Base-by-base conservation (phyloP, 2,888 invertebrate genomes). In the Eristalis tenax region DNA sequence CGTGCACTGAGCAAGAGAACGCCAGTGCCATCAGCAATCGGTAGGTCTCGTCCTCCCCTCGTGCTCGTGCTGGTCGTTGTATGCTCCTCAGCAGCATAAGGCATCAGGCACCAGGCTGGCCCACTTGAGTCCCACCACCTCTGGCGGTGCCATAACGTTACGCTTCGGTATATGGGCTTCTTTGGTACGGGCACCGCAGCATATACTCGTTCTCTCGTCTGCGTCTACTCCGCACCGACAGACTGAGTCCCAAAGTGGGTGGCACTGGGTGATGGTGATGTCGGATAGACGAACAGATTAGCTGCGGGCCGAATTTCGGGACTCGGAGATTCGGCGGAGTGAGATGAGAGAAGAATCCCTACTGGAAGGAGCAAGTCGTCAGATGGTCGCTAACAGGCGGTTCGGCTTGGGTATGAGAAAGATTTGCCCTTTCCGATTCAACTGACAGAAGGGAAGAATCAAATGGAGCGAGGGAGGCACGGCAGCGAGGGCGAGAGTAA, bases 221-320 rank as follows among this genome's bases (percentile, higher is more conserved):
- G 4, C 63, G n/a, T n/a, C n/a, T n/a, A n/a, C 28, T 64, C 43
- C 18, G 26, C 68, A 63, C 38, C 15, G 15, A 35, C 11, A 68
- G 35, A 35, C 22, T 35, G 77, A 82, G 23, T 77, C 77, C 75
- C 74, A 76, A 32, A 68, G 65, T 56, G 83, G 86, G 83, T 79
- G 83, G 83, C 66, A 66, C 56, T 64, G 79, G 75, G 79, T 6
- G 32, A 4, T 23, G 65, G 43, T 32, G 66, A 76, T 79, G 87
- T 79, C 71, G 83, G 87, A 87, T 87, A 87, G 87, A 87, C 87
- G 83, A 76, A 80, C 73, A 40, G 87, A 87, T 87, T 87, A 87
- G 87, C 87, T 80, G 63, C 15, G 10, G 59, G 87, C 70, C 73
- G 22, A 87, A 80, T 76, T 83, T 83, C 59, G 76, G 83, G 83